A percentile compares a stretch with the other conserved stretches of the same genome.
These are phyloP conservation scores for Podotricha telesiphe DNA, from an alignment of 2,888 invertebrate genomes.

Conservation along the genomic window DNA sequence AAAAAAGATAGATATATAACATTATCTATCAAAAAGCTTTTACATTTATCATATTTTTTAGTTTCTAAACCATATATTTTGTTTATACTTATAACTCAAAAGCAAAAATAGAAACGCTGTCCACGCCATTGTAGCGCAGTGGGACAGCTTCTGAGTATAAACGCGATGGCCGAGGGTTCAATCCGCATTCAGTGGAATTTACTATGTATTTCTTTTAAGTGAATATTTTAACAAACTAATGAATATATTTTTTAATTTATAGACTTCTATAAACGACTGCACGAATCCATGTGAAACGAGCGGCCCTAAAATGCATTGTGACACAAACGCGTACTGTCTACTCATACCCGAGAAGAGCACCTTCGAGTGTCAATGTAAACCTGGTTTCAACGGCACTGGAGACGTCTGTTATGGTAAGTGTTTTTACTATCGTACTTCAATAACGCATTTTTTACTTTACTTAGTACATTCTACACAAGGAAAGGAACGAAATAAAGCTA, in stretches of 20 bases:
- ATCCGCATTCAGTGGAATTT: too few relatives aligned
- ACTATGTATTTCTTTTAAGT: too few relatives aligned
- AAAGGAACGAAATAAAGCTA: neutral
- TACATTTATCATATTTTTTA: neutral
- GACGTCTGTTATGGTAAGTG: slow-evolving; percentile 87
- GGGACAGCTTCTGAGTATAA: too few relatives aligned
- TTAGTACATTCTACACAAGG: too few relatives aligned
- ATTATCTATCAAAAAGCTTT: neutral
- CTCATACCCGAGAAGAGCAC: slow-evolving; percentile 92
- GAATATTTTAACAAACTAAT: neutral
- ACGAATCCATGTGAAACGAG: slow-evolving; percentile 95
- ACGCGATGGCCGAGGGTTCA: too few relatives aligned
- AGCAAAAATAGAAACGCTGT: neutral
- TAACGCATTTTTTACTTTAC: neutral
- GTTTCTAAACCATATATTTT: too few relatives aligned
- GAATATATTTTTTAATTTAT: slow-evolving; percentile 31
- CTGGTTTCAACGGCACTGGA: slow-evolving; percentile 95
- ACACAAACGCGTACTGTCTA: slow-evolving; percentile 93
- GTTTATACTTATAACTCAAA: too few relatives aligned
- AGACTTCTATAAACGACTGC: slow-evolving; percentile 92
- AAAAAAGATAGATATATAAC: too few relatives aligned
- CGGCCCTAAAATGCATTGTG: slow-evolving; percentile 92
- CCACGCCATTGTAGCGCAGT: too few relatives aligned
- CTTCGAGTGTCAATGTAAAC: slow-evolving; percentile 96
- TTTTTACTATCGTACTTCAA: neutral